These are phyloP conservation scores for Talpa occidentalis DNA, from an alignment of 2,113 vertebrate species.

Conservation along the genomic window DNA sequence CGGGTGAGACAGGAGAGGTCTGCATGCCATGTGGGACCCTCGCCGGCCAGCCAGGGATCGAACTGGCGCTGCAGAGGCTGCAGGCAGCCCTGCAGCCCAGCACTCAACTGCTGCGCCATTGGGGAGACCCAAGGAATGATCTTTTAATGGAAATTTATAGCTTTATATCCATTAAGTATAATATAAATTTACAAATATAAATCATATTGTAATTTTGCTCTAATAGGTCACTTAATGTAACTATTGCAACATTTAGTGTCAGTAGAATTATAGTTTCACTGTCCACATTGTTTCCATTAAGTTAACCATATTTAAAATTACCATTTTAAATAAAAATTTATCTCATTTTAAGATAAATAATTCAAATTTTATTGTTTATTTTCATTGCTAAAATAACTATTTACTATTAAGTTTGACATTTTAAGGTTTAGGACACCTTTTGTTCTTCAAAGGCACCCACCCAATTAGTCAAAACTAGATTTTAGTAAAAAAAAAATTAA, in stretches of 20 bases:
- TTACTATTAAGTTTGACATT: conserved; percentile 59
- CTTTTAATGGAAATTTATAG: neutral
- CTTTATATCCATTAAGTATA: neutral
- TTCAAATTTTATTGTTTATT: neutral
- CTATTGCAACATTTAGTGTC: neutral
- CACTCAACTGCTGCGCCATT: no score
- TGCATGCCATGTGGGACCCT: no score
- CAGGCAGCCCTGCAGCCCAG: no score
- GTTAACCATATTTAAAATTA: neutral
- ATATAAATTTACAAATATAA: neutral
- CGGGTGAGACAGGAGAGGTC: no score
- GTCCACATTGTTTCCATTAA: neutral
- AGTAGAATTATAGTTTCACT: neutral
- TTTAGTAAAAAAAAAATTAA: conserved; percentile 70
- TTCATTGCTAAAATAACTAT: neutral
- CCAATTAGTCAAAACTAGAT: conserved; percentile 15
- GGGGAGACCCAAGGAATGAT: no score
- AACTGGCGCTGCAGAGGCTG: no score
- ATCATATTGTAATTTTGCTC: neutral
- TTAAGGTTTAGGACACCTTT: neutral
- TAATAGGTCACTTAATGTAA: neutral
- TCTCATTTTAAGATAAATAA: neutral
- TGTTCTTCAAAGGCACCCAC: conserved; percentile 62
- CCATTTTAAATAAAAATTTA: neutral
- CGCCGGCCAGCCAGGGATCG: no score